Evolutionary conservation across 2,888 invertebrate species (phyloP).

Genomic region (Eilema caniola): DNA sequence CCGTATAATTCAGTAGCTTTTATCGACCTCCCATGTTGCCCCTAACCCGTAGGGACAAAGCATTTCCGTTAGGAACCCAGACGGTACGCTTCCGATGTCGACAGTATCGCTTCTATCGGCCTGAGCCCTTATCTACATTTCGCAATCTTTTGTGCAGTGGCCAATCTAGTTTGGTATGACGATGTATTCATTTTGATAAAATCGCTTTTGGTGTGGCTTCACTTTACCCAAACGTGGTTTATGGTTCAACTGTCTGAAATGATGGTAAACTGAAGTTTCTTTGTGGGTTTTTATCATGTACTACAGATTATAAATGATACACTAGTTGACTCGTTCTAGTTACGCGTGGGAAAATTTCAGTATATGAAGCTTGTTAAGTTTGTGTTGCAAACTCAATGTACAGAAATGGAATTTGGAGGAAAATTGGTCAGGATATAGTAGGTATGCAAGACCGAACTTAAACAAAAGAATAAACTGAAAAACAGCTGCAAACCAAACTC

Average conservation of each 20-base stretch:
- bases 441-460: too few species aligned
- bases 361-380: background rate
- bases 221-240: constrained; percentile 29
- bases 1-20: constrained; percentile 48
- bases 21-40: constrained; percentile 52
- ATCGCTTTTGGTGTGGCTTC: constrained; percentile 42
- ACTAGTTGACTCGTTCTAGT: background rate
- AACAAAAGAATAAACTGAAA: too few species aligned
- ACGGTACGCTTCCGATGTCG: constrained; percentile 63
- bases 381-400: too few species aligned
- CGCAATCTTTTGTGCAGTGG: constrained; percentile 53
- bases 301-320: background rate
- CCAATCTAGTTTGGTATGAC: constrained; percentile 50
- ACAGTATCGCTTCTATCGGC: constrained; percentile 64
- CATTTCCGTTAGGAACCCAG: constrained; percentile 67
- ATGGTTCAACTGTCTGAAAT: constrained; percentile 22
- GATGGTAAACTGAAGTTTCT: background rate
- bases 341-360: background rate
- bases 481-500: too few species aligned
- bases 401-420: too few species aligned
- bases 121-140: constrained; percentile 52
- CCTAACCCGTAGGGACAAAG: constrained; percentile 69
- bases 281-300: background rate
- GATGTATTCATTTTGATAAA: constrained; percentile 48
- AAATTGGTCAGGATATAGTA: too few species aligned